Evolutionary conservation across 2,888 invertebrate species (phyloP).

Genomic region (Petrolisthes cinctipes): DNA sequence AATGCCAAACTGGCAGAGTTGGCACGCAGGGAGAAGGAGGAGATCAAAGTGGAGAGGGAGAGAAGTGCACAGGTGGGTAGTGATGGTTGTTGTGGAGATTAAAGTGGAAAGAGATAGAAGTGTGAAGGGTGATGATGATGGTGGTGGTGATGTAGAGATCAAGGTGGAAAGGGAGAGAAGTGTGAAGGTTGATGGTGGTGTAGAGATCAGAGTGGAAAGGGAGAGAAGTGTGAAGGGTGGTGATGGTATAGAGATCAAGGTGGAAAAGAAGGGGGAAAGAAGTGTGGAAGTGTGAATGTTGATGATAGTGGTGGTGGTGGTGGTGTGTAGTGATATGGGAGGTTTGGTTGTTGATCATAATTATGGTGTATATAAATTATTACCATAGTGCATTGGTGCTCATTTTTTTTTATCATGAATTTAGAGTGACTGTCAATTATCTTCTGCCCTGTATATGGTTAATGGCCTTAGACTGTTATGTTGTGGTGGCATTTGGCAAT

Average conservation of each 20-base stretch:
- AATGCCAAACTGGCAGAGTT: slow-evolving; percentile 68
- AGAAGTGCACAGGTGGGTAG: slow-evolving; percentile 67
- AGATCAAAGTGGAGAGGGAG: slow-evolving; percentile 69
- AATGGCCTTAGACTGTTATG: neutral
- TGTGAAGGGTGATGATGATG: neutral
- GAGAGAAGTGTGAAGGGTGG: neutral
- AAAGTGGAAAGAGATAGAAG: neutral
- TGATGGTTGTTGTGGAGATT: neutral
- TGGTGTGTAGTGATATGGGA: no score
- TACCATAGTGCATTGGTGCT: no score
- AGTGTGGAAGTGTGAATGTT: no score
- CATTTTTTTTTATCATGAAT: no score
- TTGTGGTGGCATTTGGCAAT: neutral
- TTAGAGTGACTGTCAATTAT: no score
- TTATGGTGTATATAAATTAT: no score
- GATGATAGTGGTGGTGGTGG: no score
- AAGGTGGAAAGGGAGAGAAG: neutral
- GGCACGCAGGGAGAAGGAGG: slow-evolving; percentile 70
- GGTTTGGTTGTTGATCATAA: no score
- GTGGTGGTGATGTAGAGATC: neutral
- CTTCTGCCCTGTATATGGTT: no score
- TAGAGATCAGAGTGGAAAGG: neutral
- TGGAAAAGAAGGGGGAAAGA: neutral
- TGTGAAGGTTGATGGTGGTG: neutral
- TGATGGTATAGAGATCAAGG: neutral